Evolutionary conservation across 2,797 vertebrate genomes (phyloP).

Genomic region (Pseudomugil tenellus): DNA sequence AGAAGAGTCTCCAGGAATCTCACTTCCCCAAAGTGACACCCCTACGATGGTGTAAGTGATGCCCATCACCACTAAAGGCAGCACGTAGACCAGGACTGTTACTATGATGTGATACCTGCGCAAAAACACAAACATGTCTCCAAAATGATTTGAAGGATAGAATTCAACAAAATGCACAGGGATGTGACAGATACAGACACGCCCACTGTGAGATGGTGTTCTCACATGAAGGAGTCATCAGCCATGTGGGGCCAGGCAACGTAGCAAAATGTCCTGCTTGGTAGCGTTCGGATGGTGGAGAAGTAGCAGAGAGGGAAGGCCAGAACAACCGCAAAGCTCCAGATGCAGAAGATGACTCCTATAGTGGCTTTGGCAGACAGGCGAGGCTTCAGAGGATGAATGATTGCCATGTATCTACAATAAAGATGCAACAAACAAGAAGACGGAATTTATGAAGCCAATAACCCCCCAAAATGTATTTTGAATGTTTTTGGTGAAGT

Average conservation of each 20-base stretch:
- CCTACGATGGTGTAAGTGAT: constrained; percentile 95
- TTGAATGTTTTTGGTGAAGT: not conserved
- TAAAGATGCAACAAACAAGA: not conserved
- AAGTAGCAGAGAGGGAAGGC: constrained; percentile 96
- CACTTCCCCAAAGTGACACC: constrained; percentile 94
- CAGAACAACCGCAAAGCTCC: constrained; percentile 92
- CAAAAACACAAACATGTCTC: constrained; percentile 10
- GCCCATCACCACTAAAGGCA: constrained; percentile 94
- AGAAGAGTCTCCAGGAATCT: constrained; percentile 95
- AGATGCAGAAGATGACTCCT: constrained; percentile 92
- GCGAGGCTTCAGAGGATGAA: constrained; percentile 94
- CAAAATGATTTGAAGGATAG: not conserved
- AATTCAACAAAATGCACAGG: not conserved
- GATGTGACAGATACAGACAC: not conserved
- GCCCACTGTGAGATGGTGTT: not conserved
- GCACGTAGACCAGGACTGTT: constrained; percentile 91
- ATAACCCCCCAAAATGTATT: not conserved
- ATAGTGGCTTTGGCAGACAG: constrained; percentile 93
- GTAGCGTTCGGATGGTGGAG: constrained; percentile 87
- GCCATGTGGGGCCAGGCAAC: constrained; percentile 90
- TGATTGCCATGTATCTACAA: constrained; percentile 96
- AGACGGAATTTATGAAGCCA: not conserved
- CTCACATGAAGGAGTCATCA: constrained; percentile 93
- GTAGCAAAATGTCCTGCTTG: constrained; percentile 90
- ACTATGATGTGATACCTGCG: constrained; percentile 93